These are phyloP conservation scores for Campoletis raptor DNA, from an alignment of 2,888 invertebrate genomes.

Conservation along the genomic window DNA sequence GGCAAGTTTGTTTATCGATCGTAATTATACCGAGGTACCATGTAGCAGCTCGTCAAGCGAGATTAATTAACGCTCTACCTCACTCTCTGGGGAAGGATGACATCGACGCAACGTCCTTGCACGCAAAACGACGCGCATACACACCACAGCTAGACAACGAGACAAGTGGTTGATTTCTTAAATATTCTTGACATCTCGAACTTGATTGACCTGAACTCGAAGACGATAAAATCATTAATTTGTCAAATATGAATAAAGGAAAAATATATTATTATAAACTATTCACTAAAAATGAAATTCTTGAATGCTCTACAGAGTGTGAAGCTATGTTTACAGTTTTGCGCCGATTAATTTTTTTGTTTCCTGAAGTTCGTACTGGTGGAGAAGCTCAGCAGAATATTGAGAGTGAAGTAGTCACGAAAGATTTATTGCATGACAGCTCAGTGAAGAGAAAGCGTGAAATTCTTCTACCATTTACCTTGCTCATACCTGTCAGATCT, in stretches of 20 bases:
- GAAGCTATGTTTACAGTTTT: neutral
- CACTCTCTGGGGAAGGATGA: slow-evolving; percentile 40
- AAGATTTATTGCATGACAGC: neutral
- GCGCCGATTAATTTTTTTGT: neutral
- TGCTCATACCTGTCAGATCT: neutral
- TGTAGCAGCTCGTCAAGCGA: slow-evolving; percentile 47
- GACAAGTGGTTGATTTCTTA: neutral
- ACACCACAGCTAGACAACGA: slow-evolving; percentile 16
- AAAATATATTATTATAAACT: neutral
- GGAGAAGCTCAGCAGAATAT: neutral
- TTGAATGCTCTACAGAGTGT: neutral
- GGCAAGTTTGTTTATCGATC: slow-evolving; percentile 63
- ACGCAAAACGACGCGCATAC: slow-evolving; percentile 30
- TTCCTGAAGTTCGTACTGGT: neutral
- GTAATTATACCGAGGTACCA: slow-evolving; percentile 57
- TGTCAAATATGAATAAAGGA: neutral
- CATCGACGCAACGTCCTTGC: slow-evolving; percentile 23
- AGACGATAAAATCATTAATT: neutral
- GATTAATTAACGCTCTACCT: slow-evolving; percentile 61
- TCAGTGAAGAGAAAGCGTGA: neutral
- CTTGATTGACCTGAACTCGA: too few species aligned
- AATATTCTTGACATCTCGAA: neutral
- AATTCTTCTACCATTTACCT: neutral
- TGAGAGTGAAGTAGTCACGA: neutral
- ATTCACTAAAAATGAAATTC: neutral